Percentiles rank a stretch among this genome's conserved stretches.
Evolutionary conservation across 2,113 vertebrate genomes (phyloP).

Genomic region (Corvus moneduloides): DNA sequence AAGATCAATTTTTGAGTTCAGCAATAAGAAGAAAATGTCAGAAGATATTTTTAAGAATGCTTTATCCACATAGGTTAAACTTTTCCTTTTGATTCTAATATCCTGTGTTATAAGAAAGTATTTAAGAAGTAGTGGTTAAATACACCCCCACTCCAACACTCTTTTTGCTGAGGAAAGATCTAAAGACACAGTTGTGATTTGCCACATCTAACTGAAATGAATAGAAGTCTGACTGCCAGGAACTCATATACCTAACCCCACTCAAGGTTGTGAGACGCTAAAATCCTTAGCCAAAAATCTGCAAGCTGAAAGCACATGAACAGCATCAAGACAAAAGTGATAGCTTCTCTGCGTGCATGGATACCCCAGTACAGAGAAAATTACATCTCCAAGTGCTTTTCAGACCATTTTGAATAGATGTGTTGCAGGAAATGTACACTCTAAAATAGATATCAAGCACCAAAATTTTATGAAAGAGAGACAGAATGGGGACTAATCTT

Average conservation of each 20-base stretch:
- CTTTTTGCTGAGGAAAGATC: neutral
- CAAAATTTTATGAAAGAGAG: neutral
- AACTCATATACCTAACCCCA: neutral
- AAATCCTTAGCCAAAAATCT: neutral
- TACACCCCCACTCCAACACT: neutral
- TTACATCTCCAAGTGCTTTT: neutral
- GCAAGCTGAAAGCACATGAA: neutral
- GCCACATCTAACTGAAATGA: neutral
- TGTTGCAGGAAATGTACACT: neutral
- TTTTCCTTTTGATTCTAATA: neutral
- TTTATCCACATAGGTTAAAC: neutral
- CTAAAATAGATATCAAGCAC: neutral
- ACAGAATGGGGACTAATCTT: neutral
- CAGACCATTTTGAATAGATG: neutral
- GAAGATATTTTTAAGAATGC: conserved; percentile 12
- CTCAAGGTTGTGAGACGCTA: neutral
- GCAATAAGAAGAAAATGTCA: conserved; percentile 55
- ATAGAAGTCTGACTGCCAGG: neutral
- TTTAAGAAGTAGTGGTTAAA: neutral
- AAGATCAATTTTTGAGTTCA: conserved; percentile 54
- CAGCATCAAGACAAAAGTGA: neutral
- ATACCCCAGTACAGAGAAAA: neutral
- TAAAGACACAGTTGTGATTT: neutral
- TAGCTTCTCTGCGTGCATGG: fast-evolving
- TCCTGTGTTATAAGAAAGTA: neutral